Evolutionary conservation across 1,140 invertebrate genomes (phyloP), one percentile per base, ranked within the genome.

Genomic region (Zaprionus ghesquierei): DNA sequence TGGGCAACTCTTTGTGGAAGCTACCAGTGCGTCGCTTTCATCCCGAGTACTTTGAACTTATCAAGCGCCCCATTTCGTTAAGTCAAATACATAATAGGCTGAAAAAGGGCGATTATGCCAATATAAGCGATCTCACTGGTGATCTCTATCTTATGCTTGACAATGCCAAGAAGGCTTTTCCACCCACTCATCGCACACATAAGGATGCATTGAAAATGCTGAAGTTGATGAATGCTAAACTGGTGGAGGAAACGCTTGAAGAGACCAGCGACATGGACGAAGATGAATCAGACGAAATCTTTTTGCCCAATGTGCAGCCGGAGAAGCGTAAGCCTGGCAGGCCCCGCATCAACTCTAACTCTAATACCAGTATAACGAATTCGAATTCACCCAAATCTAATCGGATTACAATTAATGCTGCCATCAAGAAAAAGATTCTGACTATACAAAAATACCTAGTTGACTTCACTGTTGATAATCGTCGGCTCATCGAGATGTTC

Each of bases 111-210:
- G 94, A 95, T 74, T 99, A 99, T 92, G 95, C 95, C 3, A 97
- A 96, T 13, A 93, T 99, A 3, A 96, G 95, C 69, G 97, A 99
- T 92, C 94, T 99, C 60, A 96, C 97, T n/a, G 95, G 95, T 1
- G 98, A 99, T 91, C 95, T 99, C 93, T 98, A 98, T 91, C 95
- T 99, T n/a, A 98, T 99, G 96, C 98, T 99, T 93, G 97, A 99
- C 91, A 99, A 99, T 94, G 98, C 98, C 20, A 97, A 97, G 91
- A 95, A 96, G 79, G 99, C 98, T 91, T 99, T 99, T 92, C 92
- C 96, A 44, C 94, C 96, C 51, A 96, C 96, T 63, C 97, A 97
- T 31, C 94, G 95, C 80, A 94, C 98, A 12, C 98, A 98, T 79
- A 96, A 96, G 92, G 96, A 94, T 69, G 93, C 94, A 18, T 92